phyloP scores from a whole-genome alignment of 2,113 vertebrate genomes.

The Geothlypis trichas region DNA sequence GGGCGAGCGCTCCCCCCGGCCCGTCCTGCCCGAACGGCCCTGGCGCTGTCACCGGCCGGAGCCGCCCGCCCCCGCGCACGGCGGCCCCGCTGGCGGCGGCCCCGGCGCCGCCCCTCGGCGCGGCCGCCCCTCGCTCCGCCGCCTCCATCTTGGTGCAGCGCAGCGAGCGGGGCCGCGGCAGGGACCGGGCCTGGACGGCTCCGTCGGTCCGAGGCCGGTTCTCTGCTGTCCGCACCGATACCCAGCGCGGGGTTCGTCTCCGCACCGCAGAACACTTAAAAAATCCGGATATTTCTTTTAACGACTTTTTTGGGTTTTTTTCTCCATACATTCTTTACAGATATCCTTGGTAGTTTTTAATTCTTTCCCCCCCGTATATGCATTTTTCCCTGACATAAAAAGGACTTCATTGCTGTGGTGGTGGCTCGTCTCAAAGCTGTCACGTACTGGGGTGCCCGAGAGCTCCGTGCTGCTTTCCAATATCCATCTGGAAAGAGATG shows the following conservation, averaged over 20 bases:
- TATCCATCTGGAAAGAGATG: background rate
- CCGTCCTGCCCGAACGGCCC: no score
- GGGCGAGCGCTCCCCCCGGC: no score
- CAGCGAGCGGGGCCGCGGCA: background rate
- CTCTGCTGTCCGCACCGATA: no score
- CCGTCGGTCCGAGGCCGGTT: rapidly evolving
- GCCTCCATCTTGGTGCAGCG: slow-evolving; percentile 55
- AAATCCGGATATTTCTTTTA: rapidly evolving
- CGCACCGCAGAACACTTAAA: rapidly evolving
- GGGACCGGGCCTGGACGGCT: background rate
- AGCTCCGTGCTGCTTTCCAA: background rate
- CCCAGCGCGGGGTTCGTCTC: background rate
- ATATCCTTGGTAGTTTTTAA: background rate
- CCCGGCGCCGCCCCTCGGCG: background rate
- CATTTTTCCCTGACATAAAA: rapidly evolving
- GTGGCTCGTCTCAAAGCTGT: background rate
- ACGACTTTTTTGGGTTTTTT: background rate
- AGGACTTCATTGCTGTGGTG: rapidly evolving
- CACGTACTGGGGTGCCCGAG: background rate
- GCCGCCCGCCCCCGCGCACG: no score
- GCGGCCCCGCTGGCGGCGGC: background rate
- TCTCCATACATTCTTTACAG: background rate
- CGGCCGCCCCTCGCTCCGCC: slow-evolving; percentile 2
- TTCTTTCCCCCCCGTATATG: rapidly evolving
- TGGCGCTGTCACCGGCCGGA: no score